Evolutionary conservation across 2,888 invertebrate genomes (phyloP).

Genomic region (Lasius platythorax): DNA sequence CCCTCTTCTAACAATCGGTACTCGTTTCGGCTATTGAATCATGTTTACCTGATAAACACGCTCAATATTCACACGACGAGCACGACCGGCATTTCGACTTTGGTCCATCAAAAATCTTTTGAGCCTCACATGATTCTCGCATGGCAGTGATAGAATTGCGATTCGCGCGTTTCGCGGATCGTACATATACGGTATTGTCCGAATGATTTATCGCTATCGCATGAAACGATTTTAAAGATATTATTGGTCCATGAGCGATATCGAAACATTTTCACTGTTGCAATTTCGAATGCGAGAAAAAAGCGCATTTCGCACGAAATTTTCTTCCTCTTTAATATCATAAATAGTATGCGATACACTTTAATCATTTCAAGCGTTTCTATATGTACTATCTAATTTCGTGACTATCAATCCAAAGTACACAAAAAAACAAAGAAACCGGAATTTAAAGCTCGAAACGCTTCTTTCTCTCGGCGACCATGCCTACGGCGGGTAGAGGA

Average conservation of each 20-base stretch:
- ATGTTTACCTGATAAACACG: constrained; percentile 79
- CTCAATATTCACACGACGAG: constrained; percentile 72
- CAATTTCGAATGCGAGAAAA: not conserved
- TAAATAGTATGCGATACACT: not conserved
- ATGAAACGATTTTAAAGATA: constrained; percentile 33
- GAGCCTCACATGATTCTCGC: constrained; percentile 42
- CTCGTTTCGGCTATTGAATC: constrained; percentile 75
- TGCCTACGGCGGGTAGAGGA: constrained; percentile 88
- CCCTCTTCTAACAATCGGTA: constrained; percentile 53
- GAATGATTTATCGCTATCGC: not conserved
- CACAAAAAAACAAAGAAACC: not conserved
- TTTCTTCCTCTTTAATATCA: not conserved
- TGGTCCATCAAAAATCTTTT: constrained; percentile 43
- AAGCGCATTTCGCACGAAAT: not conserved
- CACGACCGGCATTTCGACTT: constrained; percentile 41
- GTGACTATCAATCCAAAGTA: not conserved
- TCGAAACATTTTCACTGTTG: constrained; percentile 30
- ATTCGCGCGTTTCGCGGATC: not conserved
- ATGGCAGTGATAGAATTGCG: constrained; percentile 61
- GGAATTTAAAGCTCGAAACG: constrained; percentile 88
- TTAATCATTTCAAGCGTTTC: constrained; percentile 3
- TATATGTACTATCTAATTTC: not conserved
- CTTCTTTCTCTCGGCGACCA: constrained; percentile 92
- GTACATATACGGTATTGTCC: constrained; percentile 10
- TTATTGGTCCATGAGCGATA: constrained; percentile 12